These are phyloP conservation scores for Ictalurus punctatus DNA, from an alignment of 2,113 vertebrate genomes.

Conservation along the genomic window DNA sequence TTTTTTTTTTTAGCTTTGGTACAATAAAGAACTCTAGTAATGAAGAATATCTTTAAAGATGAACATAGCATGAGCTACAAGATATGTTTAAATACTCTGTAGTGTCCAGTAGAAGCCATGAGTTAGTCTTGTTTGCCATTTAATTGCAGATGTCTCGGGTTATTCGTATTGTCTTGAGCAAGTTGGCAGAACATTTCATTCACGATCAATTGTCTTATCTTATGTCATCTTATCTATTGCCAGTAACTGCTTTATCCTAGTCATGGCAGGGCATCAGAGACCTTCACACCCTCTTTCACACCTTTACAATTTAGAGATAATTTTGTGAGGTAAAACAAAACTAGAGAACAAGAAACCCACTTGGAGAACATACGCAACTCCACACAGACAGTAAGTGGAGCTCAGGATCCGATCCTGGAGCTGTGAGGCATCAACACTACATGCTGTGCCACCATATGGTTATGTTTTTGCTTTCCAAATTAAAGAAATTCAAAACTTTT, in stretches of 20 bases:
- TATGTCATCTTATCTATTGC: not conserved
- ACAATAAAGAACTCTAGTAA: not conserved
- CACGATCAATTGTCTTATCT: not conserved
- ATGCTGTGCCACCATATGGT: slow-evolving; percentile 14
- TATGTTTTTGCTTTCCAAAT: not conserved
- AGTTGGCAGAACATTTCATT: not conserved
- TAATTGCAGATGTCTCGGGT: not conserved
- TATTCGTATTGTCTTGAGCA: not conserved
- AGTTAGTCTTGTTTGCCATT: not conserved
- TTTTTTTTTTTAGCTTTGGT: not conserved
- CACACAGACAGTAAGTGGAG: slow-evolving; percentile 8
- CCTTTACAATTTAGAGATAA: not conserved
- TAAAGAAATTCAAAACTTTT: not conserved
- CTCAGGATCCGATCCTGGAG: slow-evolving; percentile 7
- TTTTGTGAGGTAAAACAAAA: not conserved
- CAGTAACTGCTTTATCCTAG: not conserved
- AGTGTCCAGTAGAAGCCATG: not conserved
- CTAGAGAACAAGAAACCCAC: not conserved
- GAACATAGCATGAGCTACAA: not conserved
- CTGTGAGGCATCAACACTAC: slow-evolving; percentile 12
- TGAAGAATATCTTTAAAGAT: not conserved
- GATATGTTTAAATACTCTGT: not conserved
- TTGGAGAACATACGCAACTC: not conserved
- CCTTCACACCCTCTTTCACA: not conserved
- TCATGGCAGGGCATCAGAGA: not conserved